Evolutionary conservation across 92 coral and sea anemone species (phyloP), one percentile per base, ranked within the genome.

Genomic region (Isaurus tuberculatus): DNA sequence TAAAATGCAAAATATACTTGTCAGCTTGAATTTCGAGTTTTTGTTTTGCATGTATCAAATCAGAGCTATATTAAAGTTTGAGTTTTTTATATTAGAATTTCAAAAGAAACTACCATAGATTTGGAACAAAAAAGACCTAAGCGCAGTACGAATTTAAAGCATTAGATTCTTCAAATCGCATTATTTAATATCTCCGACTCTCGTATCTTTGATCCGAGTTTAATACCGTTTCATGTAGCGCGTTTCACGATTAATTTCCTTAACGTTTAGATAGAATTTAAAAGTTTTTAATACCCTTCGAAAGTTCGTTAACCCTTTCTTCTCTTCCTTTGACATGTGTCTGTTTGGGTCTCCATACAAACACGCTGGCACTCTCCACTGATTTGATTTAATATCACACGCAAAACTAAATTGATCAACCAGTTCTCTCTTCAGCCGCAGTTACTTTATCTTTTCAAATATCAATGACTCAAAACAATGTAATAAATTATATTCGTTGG

Each of bases 371-470:
- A 77, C 69, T 36, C 49, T 36, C 29, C 70, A 58, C 14, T 60
- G 51, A 53, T 31, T 53, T 58, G 51, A 51, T 30, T 32, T 51
- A n/a, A n/a, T n/a, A n/a, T 30, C 80, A 74, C 80, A 27, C n/a
- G 80, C 78, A 72, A 72, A 72, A 72, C 57, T 77, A 77, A 77
- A 77, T 57, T 77, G 82, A 46, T 36, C 64, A 49, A 53, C 10
- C 7, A 19, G 9, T 19, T 9, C 16, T 6, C 23, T 3, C 22
- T 60, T 60, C 36, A 63, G 13, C 31, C 26, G 26, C 30, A n/a
- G 23, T 58, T 57, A 22, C 1, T 77, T 58, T 37, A 57, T 57
- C 81, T 53, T 34, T 22, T n/a, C 23, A 55, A 72, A 48, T 20
- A 27, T 34, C 25, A 28, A 40, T 48, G 58, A 60, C 44, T 31